Evolutionary conservation across 2,888 invertebrate genomes (phyloP).

Genomic region (Habroteleia sp.): DNA sequence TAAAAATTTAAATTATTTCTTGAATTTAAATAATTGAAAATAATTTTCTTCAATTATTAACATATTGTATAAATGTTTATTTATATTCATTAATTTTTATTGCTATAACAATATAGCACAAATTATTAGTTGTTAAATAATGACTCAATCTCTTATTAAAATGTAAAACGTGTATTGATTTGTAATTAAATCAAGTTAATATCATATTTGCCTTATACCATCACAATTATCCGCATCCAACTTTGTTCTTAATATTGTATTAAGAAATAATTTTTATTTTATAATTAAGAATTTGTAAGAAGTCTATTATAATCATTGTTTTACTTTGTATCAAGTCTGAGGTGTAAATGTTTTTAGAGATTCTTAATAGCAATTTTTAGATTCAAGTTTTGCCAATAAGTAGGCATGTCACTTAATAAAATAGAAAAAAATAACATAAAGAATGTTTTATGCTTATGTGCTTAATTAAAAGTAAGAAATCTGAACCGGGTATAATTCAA

Average conservation of each 20-base stretch:
- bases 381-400: constrained; percentile 27
- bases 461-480: constrained; percentile 50
- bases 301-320: too few species aligned
- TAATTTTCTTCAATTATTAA: too few species aligned
- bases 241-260: neutral
- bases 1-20: too few species aligned
- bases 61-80: too few species aligned
- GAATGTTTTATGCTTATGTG: constrained; percentile 43
- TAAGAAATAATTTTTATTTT: constrained; percentile 5
- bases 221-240: neutral
- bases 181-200: too few species aligned
- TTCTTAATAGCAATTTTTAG: constrained; percentile 42
- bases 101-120: too few species aligned
- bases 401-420: constrained; percentile 42
- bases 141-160: too few species aligned
- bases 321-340: constrained; percentile 25
- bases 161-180: too few species aligned
- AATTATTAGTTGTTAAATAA: too few species aligned
- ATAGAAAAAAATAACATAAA: constrained; percentile 4
- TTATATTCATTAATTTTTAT: too few species aligned
- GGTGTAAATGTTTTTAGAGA: constrained; percentile 33
- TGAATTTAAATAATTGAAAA: too few species aligned
- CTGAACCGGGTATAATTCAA: constrained; percentile 14
- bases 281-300: neutral
- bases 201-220: neutral